Base-by-base conservation (phyloP, 2,888 invertebrate species). In the Alviniconcha strummeri region DNA sequence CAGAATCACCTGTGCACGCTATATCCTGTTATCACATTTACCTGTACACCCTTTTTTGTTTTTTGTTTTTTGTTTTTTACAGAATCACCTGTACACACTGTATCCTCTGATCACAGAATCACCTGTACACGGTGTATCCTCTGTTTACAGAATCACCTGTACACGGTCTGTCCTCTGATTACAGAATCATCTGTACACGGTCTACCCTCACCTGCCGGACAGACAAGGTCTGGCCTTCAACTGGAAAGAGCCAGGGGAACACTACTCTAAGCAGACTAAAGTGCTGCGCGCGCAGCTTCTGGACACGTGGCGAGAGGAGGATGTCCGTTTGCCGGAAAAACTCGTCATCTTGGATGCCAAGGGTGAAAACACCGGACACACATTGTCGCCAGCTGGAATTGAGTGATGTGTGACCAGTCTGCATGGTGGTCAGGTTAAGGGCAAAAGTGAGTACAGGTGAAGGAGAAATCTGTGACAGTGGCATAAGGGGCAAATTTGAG, bases 231-330 rank as follows among this genome's bases (percentile, higher is more conserved):
- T 82, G 9, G n/a, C 82, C 9, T 76, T 76, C 82, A 82, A 82
- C 82, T 82, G 82, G 82, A 82, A 82, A 36, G 82, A 82, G 57
- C 82, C 82, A 9, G 82, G 82, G 19, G 75, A 76, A n/a, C 82
- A 82, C 71, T 82, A 77, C 71, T 5, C n/a, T 11, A 77, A 57
- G 77, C 19, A 13, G 7, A 36, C 75, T 7, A 81, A 75, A 36
- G 74, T 60, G 54, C 60, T 81, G 75, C n/a, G 19, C 4, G 77
- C 69, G 15, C 60, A 77, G 8, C 57, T 82, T 13, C n/a, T 82
- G 77, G 64, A 60, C 6, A 54, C 69, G 4, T 82, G 82, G 82
- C 77, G 57, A 17, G 69, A 82, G 75, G 82, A 77, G 15, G 82
- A 82, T 69, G 17, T 82, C 9, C 69, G 52, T 6, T 57, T 82